Evolutionary conservation across 1,140 invertebrate species (phyloP), one percentile per base, ranked within the genome.

Genomic region (Drosophila ogumai): DNA sequence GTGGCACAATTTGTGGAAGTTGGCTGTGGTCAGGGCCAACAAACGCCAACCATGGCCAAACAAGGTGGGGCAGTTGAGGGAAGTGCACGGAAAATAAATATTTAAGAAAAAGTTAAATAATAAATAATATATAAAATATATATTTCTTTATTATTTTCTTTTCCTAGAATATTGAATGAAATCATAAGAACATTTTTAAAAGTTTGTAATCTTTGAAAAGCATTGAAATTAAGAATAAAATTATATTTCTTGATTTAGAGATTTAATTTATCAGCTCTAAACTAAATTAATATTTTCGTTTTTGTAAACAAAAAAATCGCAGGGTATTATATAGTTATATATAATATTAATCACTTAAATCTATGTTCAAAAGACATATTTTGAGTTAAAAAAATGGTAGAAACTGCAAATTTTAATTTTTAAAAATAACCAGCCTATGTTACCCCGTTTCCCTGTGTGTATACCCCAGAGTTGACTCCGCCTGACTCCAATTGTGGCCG

Each of bases 11-110:
- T 88, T 75, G 74, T 91, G 85, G 81, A 90, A 76, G 75, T 91
- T 91, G 90, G 80, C 90, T 91, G 90, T 91, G 90, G 90, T 91
- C 90, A 91, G 90, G 90, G 90, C 85, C 90, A 82, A 77, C 60
- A 50, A 57, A 81, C 58, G 69, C 17, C 63, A 63, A 46, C 28
- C 60, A 65, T 8, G 54, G 52, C 52, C 43, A 56, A 25, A 43
- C 25, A 28, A 8, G 25, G 54, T 10, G 43, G 40, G 44, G 25
- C 22, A 4, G 25, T 3, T 15, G 32, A 17, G 22, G 52, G 17
- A 17, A 49, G 17, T 19, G 40, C 41, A 13, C 10, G 28, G 22
- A 22, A 10, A 54, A 54, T 50, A 54, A 36, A 54, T 19, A 15
- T 13, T 3, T 8, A 12, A 9, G 3, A 10, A 28, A 49, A 49